Percentiles rank a stretch among this genome's conserved stretches.
phyloP scores from a whole-genome alignment of 2,113 vertebrate species.

The Cnemophilus loriae region DNA sequence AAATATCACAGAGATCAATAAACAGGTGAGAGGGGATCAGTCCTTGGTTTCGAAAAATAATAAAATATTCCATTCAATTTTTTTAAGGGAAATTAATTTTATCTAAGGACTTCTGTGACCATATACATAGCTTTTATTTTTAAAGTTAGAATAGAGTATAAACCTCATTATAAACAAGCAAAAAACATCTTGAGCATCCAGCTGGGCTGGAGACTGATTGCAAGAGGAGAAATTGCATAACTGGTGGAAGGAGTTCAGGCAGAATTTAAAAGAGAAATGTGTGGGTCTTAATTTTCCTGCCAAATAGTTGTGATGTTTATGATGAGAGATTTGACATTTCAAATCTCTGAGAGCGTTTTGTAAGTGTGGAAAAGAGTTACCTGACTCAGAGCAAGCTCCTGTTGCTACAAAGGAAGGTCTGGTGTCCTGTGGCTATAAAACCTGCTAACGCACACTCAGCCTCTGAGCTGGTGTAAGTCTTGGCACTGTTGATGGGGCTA shows the following conservation, averaged over 20 bases:
- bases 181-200: neutral
- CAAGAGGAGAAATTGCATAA: neutral
- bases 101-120: neutral
- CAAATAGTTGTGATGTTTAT: neutral
- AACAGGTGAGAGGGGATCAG: conserved; percentile 78
- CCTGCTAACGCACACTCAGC: neutral
- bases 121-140: neutral
- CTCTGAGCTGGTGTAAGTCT: neutral
- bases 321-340: neutral
- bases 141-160: neutral
- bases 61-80: neutral
- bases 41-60: neutral
- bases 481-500: neutral
- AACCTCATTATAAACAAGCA: neutral
- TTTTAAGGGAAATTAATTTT: neutral
- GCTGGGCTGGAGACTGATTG: neutral
- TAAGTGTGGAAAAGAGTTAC: neutral
- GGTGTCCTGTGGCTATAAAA: neutral
- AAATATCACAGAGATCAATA: conserved; percentile 92
- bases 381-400: neutral
- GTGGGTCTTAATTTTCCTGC: neutral
- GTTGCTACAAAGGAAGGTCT: neutral
- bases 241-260: neutral
- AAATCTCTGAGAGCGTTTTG: accelerated
- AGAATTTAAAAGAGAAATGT: neutral